phyloP scores from a whole-genome alignment of 37 sponge, comb jelly and placozoan species.

The Geodia barretti region DNA sequence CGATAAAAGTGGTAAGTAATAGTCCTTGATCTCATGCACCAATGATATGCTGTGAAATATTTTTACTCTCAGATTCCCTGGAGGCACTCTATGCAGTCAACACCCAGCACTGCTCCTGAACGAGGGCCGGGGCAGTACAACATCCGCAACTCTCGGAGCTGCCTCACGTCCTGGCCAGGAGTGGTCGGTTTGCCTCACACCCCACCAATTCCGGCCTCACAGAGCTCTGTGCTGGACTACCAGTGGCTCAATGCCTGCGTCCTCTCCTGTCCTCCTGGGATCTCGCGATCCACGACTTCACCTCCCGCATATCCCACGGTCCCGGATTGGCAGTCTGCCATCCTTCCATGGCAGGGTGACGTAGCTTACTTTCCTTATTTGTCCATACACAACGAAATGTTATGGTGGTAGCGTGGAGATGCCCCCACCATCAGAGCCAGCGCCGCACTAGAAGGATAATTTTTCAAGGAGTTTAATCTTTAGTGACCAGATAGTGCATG shows the following conservation, averaged over 20 bases:
- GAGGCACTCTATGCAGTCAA: background rate
- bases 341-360: no score
- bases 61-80: background rate
- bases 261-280: slow-evolving; percentile 26
- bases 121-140: slow-evolving; percentile 44
- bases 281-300: slow-evolving; percentile 44
- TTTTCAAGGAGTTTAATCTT: no score
- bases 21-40: background rate
- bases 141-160: slow-evolving; percentile 62
- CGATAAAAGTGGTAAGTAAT: background rate
- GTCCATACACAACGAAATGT: no score
- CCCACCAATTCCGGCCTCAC: no score
- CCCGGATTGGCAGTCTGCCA: slow-evolving; percentile 57
- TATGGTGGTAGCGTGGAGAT: no score
- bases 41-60: background rate
- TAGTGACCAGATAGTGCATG: no score
- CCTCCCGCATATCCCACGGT: slow-evolving; percentile 46
- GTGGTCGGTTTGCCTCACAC: background rate
- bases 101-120: slow-evolving; percentile 33
- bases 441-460: no score
- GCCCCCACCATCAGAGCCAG: no score
- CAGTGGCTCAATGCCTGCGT: slow-evolving; percentile 53
- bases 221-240: slow-evolving; percentile 51
- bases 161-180: slow-evolving; percentile 37
- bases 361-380: no score